Evolutionary conservation across 2,797 vertebrate genomes (phyloP), one percentile per base, ranked within the genome.

Genomic region (Mormyrops boulengeri): DNA sequence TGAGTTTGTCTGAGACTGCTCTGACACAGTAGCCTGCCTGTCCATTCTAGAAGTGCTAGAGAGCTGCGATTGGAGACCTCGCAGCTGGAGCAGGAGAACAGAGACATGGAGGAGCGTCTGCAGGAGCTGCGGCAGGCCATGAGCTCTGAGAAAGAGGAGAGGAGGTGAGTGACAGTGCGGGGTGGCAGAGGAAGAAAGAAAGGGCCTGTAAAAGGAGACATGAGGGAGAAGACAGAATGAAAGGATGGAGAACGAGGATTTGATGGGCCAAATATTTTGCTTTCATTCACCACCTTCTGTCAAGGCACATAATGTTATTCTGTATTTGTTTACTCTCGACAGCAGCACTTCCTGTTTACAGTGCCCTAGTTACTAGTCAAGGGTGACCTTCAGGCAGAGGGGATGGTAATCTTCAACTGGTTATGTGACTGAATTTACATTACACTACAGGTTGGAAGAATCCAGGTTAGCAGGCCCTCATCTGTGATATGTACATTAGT

Each of bases 61-160:
- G 95, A 97, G 80, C 66, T 98, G 91, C 95, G 93, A 52, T 85
- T 95, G 94, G 96, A 98, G 91, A 97, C 97, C 2, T 89, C 91
- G 19, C 95, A 94, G 85, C 94, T 99, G 92, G 95, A 96, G 92
- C 89, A 93, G 89, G 96, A 98, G 91, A 97, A 95, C 91, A 93
- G 93, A 90, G 96, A 96, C 88, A 95, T 99, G 95, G 97, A 99
- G 94, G 94, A 95, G 91, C 97, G 96, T 89, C 94, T 99, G 52
- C 93, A 91, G 87, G 95, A 97, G 89, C 96, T 99, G 49, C 96
- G 95, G 88, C 94, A 94, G 88, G 94, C 91, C 90, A 97, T 97
- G 96, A 96, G 93, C 89, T 95, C 94, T 92, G 97, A 98, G 92
- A 99, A 97, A 91, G 94, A 96, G 91, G 97, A 98, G 92, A 95